Evolutionary conservation across 2,797 vertebrate genomes (phyloP).

Genomic region (Adrianichthys oophorus): DNA sequence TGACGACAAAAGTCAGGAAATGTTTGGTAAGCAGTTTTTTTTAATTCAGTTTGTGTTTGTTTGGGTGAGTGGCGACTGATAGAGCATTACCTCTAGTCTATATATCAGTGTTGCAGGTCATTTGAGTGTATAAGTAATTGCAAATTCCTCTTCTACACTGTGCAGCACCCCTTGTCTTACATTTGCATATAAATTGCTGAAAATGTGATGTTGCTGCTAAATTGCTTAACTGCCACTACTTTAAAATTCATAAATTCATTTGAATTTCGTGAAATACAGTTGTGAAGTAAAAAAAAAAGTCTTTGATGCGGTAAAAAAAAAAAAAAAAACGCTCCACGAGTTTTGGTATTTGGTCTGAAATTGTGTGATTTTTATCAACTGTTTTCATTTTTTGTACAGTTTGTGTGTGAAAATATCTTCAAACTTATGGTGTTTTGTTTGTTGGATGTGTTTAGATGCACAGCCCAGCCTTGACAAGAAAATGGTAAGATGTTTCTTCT

Average conservation of each 20-base stretch:
- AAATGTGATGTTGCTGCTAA: conserved; percentile 67
- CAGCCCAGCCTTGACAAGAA: conserved; percentile 23
- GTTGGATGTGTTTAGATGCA: conserved; percentile 22
- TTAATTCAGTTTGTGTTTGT: conserved; percentile 14
- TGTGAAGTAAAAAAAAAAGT: conserved; percentile 52
- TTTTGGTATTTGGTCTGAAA: conserved; percentile 5
- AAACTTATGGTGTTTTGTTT: neutral
- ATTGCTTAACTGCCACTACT: conserved; percentile 61
- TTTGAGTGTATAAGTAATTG: conserved; percentile 63
- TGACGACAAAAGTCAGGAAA: neutral
- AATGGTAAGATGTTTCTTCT: conserved; percentile 16
- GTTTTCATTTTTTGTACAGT: neutral
- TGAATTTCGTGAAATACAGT: conserved; percentile 43
- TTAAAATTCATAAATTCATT: conserved; percentile 74
- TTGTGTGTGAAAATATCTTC: conserved; percentile 24
- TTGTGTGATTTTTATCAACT: conserved; percentile 18
- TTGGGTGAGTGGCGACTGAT: conserved; percentile 17
- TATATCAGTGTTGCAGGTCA: conserved; percentile 63
- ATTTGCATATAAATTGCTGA: conserved; percentile 81
- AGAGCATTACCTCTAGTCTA: conserved; percentile 69
- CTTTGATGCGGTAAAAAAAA: conserved; percentile 29
- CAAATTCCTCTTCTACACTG: conserved; percentile 64
- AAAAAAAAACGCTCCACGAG: conserved; percentile 40
- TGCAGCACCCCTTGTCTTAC: conserved; percentile 57
- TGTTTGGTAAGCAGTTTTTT: conserved; percentile 24